Conservation (phyloP, 2,888 invertebrate genomes). For the Gonocerus acuteangulatus region DNA sequence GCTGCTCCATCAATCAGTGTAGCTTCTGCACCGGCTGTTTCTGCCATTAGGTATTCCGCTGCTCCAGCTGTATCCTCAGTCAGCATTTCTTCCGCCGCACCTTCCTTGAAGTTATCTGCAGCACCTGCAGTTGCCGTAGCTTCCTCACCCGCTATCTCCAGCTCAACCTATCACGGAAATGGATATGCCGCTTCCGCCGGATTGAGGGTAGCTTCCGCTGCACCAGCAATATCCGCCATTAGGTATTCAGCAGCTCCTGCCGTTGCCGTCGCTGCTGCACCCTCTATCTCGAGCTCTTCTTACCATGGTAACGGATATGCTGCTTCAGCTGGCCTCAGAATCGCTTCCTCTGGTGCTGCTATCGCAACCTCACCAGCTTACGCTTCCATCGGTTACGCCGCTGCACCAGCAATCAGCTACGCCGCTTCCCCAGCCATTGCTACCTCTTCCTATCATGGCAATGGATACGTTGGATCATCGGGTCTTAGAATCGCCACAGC, state of each 20-base stretch:
- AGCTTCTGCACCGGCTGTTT: constrained; percentile 26
- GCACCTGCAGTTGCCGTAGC: constrained; percentile 17
- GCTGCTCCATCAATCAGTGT: constrained; percentile 28
- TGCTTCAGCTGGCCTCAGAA: constrained; percentile 38
- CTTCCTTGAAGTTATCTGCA: constrained; percentile 7
- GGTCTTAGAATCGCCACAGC: constrained; percentile 41
- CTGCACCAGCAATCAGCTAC: constrained; percentile 17
- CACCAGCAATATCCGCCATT: constrained; percentile 26
- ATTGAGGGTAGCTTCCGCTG: constrained; percentile 41
- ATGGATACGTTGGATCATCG: constrained; percentile 31
- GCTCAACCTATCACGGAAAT: constrained; percentile 31
- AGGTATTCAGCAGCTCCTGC: constrained; percentile 27
- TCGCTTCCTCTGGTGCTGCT: constrained; percentile 40
- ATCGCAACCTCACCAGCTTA: constrained; percentile 23
- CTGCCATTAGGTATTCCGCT: constrained; percentile 18
- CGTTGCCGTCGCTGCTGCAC: constrained; percentile 26
- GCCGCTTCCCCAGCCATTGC: constrained; percentile 42
- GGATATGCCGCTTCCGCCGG: constrained; percentile 29
- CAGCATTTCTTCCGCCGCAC: constrained; percentile 16
- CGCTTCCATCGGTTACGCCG: constrained; percentile 27
- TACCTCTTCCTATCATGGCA: constrained; percentile 32
- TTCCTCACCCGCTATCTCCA: constrained; percentile 28
- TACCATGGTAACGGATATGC: constrained; percentile 27
- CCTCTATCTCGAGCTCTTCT: constrained; percentile 29
- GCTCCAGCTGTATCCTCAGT: constrained; percentile 30